phyloP scores from a whole-genome alignment of 1,140 invertebrate species.

The Drosophila aff. region DNA sequence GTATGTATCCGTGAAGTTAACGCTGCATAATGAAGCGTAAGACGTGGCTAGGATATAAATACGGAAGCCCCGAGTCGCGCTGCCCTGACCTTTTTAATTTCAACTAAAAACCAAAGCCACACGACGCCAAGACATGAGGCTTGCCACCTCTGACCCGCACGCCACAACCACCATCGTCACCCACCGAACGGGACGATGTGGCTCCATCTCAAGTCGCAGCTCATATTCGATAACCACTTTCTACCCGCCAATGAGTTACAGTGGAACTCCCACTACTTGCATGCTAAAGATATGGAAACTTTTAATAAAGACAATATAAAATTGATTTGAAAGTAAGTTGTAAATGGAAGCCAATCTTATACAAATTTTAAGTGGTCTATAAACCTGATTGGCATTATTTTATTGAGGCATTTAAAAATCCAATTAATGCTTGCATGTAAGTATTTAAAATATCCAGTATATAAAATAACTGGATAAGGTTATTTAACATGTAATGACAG shows the following conservation, averaged over 20 bases:
- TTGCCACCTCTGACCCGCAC: conserved; percentile 42
- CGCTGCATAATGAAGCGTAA: conserved; percentile 62
- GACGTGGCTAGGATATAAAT: conserved; percentile 46
- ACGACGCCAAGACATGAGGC: conserved; percentile 56
- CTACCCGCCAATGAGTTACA: conserved; percentile 56
- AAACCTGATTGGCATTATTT: background rate
- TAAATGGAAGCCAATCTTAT: background rate
- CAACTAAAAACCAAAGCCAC: conserved; percentile 48
- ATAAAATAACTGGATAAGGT: background rate
- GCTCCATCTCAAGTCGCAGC: conserved; percentile 31
- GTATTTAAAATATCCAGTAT: background rate
- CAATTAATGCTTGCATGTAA: background rate
- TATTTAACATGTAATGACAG: background rate
- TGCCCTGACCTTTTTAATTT: conserved; percentile 67
- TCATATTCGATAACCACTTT: conserved; percentile 81
- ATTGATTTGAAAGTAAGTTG: background rate
- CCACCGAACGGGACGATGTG: conserved; percentile 2
- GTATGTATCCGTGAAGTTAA: conserved; percentile 31
- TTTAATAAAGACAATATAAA: background rate
- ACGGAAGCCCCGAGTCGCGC: conserved; percentile 29
- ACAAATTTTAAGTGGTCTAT: background rate
- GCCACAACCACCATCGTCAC: conserved; percentile 28
- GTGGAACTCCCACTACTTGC: background rate
- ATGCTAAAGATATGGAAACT: background rate
- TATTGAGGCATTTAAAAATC: background rate